Evolutionary conservation across 2,113 vertebrate genomes (phyloP), one percentile per base, ranked within the genome.

Genomic region (Narcine bancroftii): DNA sequence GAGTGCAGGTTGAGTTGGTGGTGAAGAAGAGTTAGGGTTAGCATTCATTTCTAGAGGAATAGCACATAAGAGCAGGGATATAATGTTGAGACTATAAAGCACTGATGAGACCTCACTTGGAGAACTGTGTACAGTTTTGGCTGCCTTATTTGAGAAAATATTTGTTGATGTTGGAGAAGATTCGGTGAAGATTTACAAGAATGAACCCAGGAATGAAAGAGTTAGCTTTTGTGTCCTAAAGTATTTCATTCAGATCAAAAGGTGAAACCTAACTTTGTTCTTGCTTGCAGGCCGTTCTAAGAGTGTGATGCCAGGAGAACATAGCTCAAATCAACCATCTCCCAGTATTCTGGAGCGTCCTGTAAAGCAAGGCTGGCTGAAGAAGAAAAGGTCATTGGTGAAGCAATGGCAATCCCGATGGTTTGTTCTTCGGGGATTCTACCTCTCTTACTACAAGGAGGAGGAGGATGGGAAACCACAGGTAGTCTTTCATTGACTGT

Each of bases 321-420:
- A 94, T 0, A 93, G 92, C 72, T 93, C 93, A 0, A 91, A 95
- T 72, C 93, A 92, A 0, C 92, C 94, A 26, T 94, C 94, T 60
- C 93, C 94, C 93, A 95, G 93, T 92, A 94, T 95, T 0, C 95
- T 96, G 94, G 97, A 98, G 93, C 95, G 97, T 92, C 97, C 98
- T 0, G 94, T 98, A 93, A 99, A 98, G 94, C 95, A 96, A 0
- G 98, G 98, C 93, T 99, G 98, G 98, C 95, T 99, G 93, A 98
- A 97, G 94, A 99, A 99, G 94, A 98, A 99, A 94, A 95, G 98
- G 93, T 97, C 97, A 92, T 95, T 99, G 2, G 97, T 99, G 71
- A 98, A 97, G 95, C 99, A 99, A 95, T 99, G 98, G 98, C 98
- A 99, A 93, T 96, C 97, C 75, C 94, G 97, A 2, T 99, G 97